Conservation (phyloP, 2,888 invertebrate genomes). For the Pachydiplax longipennis region DNA sequence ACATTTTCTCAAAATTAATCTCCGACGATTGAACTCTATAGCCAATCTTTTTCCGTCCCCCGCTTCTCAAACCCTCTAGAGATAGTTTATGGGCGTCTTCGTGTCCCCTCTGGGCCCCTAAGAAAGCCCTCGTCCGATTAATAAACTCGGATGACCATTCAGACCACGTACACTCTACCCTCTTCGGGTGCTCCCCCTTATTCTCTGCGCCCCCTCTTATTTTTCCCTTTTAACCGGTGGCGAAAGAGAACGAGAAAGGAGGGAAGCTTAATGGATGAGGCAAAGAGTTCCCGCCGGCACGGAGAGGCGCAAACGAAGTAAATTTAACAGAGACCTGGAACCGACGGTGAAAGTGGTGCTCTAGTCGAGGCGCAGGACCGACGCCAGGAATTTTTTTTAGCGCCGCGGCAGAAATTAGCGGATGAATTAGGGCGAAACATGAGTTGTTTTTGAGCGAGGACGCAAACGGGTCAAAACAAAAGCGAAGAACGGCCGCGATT, state of each 20-base stretch:
- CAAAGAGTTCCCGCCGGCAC: background rate
- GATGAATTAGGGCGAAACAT: background rate
- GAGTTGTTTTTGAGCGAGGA: background rate
- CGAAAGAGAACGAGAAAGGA: background rate
- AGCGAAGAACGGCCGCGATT: too few species aligned
- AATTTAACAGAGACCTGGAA: background rate
- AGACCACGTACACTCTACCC: background rate
- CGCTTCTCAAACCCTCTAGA: background rate
- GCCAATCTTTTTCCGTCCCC: background rate
- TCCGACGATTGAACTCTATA: too few species aligned
- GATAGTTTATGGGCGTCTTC: background rate
- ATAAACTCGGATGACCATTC: conserved; percentile 13
- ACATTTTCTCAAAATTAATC: too few species aligned
- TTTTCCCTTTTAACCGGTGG: background rate
- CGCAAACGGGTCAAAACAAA: too few species aligned
- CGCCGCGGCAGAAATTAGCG: background rate
- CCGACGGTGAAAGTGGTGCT: background rate
- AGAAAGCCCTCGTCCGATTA: background rate
- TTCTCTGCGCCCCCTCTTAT: background rate
- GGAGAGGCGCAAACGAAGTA: background rate
- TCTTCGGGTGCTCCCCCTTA: background rate
- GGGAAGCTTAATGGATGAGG: background rate
- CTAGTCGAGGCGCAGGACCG: background rate
- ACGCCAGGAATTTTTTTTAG: background rate
- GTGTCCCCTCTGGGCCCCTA: background rate